Evolutionary conservation across 92 coral and sea anemone species (phyloP).

Genomic region (Galaxea fascicularis): DNA sequence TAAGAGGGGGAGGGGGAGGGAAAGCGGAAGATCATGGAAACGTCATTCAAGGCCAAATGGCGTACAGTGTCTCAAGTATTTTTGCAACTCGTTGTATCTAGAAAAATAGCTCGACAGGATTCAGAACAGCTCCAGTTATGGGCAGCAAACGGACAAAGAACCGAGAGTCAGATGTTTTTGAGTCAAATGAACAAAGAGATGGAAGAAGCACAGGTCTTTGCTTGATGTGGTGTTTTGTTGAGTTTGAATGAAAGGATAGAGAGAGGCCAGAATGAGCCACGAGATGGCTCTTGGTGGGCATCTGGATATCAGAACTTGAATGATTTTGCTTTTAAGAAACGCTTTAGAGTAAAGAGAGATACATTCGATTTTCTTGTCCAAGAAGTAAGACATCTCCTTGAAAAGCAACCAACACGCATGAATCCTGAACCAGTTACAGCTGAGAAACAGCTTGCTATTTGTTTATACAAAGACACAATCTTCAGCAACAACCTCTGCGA

Average conservation of each 20-base stretch:
- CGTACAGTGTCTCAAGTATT: too few species aligned
- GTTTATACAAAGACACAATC: conserved; percentile 36
- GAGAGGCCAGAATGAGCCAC: too few species aligned
- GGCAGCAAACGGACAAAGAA: conserved; percentile 17
- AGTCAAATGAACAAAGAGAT: conserved; percentile 10
- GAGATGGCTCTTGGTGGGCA: too few species aligned
- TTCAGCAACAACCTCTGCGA: conserved; percentile 30
- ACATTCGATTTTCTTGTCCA: conserved; percentile 31
- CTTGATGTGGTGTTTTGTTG: too few species aligned
- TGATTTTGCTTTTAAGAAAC: not conserved
- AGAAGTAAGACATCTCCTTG: conserved; percentile 29
- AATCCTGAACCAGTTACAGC: conserved; percentile 26
- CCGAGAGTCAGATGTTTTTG: not conserved
- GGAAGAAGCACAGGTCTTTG: too few species aligned
- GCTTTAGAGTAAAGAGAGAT: conserved; percentile 20
- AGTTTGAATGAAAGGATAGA: too few species aligned
- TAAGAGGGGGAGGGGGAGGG: too few species aligned
- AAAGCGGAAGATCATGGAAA: too few species aligned
- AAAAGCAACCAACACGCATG: conserved; percentile 42
- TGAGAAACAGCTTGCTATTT: conserved; percentile 52
- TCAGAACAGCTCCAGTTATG: conserved; percentile 24
- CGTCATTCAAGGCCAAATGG: too few species aligned
- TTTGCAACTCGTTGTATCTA: too few species aligned
- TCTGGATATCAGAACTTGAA: too few species aligned
- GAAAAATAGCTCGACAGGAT: conserved; percentile 13